Percentiles rank a stretch among this genome's conserved stretches.
Evolutionary conservation across 1,140 invertebrate genomes (phyloP).

Genomic region (Linepithema humile): DNA sequence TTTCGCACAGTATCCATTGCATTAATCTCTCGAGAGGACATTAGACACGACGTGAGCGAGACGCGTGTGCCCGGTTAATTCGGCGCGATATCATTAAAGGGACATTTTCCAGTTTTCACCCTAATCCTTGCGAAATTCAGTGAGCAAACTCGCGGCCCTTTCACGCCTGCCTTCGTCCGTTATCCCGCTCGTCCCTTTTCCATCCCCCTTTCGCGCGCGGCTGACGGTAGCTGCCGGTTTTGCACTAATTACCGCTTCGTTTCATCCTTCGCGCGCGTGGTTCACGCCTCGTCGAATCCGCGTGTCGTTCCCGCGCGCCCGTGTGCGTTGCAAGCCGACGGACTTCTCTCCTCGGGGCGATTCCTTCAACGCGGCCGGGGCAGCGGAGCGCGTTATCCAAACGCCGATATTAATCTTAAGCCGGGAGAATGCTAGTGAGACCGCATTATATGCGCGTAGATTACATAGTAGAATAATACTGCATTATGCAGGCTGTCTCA

Average conservation of each 20-base stretch:
- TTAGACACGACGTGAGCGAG: conserved; percentile 53
- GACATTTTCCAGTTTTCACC: conserved; percentile 84
- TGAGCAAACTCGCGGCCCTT: conserved; percentile 79
- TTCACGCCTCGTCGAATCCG: conserved; percentile 75
- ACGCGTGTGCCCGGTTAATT: conserved; percentile 76
- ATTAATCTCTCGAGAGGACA: conserved; percentile 11
- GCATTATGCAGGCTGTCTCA: conserved; percentile 22
- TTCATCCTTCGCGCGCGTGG: conserved; percentile 78
- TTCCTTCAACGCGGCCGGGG: conserved; percentile 3
- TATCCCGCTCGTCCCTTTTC: conserved; percentile 70
- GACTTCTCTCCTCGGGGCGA: not conserved
- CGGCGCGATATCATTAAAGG: conserved; percentile 82
- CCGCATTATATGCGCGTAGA: conserved; percentile 10
- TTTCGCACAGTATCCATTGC: not conserved
- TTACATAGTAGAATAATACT: conserved; percentile 1
- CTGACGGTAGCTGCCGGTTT: conserved; percentile 63
- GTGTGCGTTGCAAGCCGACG: conserved; percentile 1
- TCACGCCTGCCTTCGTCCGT: conserved; percentile 77
- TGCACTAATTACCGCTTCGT: conserved; percentile 82
- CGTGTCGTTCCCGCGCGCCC: conserved; percentile 16
- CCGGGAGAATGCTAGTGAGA: conserved; percentile 8
- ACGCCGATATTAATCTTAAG: conserved; percentile 52
- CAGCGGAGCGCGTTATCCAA: conserved; percentile 39
- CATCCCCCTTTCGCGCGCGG: conserved; percentile 49
- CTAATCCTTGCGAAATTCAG: conserved; percentile 84